Conservation (phyloP, 2,888 invertebrate genomes). For the Pristionchus japonicus region DNA sequence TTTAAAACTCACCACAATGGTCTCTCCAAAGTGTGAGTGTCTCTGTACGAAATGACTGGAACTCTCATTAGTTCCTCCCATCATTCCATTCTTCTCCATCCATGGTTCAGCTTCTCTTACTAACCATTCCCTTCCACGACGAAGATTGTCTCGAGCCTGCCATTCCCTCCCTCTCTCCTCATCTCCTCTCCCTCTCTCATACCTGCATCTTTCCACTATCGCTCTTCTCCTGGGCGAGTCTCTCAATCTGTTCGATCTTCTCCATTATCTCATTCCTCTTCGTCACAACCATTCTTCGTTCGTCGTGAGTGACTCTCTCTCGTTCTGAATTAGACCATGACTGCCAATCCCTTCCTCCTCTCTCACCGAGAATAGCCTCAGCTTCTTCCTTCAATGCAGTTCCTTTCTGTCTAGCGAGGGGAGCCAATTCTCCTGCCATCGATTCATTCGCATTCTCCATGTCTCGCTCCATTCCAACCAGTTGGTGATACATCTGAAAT, state of each 20-base stretch:
- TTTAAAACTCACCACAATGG: slow-evolving; percentile 55
- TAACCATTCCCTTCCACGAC: slow-evolving; percentile 59
- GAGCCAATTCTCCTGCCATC: slow-evolving; percentile 71
- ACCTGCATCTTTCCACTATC: slow-evolving; percentile 57
- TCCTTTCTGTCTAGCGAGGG: slow-evolving; percentile 71
- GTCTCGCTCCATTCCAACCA: slow-evolving; percentile 69
- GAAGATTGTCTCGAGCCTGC: slow-evolving; percentile 37
- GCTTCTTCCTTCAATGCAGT: slow-evolving; percentile 66
- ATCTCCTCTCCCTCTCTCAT: background rate
- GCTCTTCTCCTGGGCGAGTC: slow-evolving; percentile 62
- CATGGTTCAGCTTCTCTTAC: slow-evolving; percentile 64
- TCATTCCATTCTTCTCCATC: slow-evolving; percentile 62
- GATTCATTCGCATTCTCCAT: slow-evolving; percentile 69
- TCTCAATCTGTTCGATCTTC: slow-evolving; percentile 62
- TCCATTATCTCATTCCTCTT: slow-evolving; percentile 58
- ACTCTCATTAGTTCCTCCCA: slow-evolving; percentile 60
- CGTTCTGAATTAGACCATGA: slow-evolving; percentile 48
- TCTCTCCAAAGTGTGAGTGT: slow-evolving; percentile 65
- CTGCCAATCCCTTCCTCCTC: background rate
- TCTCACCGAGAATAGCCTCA: slow-evolving; percentile 59
- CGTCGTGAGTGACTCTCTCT: slow-evolving; percentile 61
- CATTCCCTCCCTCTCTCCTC: background rate
- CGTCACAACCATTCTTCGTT: slow-evolving; percentile 57
- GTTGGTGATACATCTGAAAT: slow-evolving; percentile 66
- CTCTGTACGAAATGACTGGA: slow-evolving; percentile 61